Percentiles rank a stretch among this genome's conserved stretches.
These are phyloP conservation scores for Macrobrachium rosenbergii DNA, from an alignment of 1,140 invertebrate genomes.

Conservation along the genomic window DNA sequence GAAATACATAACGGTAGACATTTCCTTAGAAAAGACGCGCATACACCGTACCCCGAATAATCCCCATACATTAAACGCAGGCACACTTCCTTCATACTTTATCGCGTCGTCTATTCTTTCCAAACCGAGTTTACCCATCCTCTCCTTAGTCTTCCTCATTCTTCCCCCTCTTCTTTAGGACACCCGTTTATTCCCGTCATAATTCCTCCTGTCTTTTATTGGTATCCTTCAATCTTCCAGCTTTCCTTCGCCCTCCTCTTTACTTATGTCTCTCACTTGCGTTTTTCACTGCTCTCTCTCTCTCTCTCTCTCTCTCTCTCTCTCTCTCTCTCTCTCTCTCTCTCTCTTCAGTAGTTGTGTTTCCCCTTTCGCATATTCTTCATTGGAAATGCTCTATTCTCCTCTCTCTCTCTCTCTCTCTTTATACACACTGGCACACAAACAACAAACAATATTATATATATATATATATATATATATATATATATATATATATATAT, in stretches of 20 bases:
- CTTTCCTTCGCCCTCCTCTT: background rate
- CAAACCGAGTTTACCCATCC: background rate
- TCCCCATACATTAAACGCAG: too few species aligned
- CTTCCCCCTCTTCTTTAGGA: too few species aligned
- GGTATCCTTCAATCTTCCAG: background rate
- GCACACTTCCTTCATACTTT: too few species aligned
- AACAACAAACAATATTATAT: too few species aligned
- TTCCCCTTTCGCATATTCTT: background rate
- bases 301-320: slow-evolving; percentile 14
- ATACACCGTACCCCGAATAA: too few species aligned
- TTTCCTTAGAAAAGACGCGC: too few species aligned
- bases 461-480: too few species aligned
- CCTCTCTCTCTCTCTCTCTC: slow-evolving; percentile 2
- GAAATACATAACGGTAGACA: too few species aligned
- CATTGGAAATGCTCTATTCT: background rate
- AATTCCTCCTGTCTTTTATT: background rate
- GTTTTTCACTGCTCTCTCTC: background rate
- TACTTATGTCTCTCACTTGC: background rate
- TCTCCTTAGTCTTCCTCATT: too few species aligned
- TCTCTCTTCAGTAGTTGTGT: background rate
- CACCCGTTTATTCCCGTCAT: too few species aligned
- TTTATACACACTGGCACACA: background rate
- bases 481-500: too few species aligned
- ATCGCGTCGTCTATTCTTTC: too few species aligned
- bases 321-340: background rate